Percentiles rank a stretch among this genome's conserved stretches.
Evolutionary conservation across 1,140 invertebrate species (phyloP).

Genomic region (Teleopsis dalmanni): DNA sequence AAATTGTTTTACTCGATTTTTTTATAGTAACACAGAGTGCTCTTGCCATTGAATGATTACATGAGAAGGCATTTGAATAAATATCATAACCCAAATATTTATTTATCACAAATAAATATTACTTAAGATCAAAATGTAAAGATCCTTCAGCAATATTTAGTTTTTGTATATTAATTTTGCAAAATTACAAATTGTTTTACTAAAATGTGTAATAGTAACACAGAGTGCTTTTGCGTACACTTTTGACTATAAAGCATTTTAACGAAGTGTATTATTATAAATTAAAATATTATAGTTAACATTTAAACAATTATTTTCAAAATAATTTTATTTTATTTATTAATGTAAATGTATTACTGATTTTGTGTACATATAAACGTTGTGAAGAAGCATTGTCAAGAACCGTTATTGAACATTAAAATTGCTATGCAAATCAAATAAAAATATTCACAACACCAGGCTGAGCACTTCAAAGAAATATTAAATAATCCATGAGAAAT

Average conservation of each 20-base stretch:
- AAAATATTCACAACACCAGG: too few relatives aligned
- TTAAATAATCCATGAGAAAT: too few relatives aligned
- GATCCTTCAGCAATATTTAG: not conserved
- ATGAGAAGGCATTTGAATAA: not conserved
- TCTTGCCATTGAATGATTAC: constrained; percentile 6
- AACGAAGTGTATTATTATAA: not conserved
- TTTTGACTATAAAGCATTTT: not conserved
- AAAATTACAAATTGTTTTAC: constrained; percentile 10
- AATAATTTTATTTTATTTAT: not conserved
- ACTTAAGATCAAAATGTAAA: not conserved
- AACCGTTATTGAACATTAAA: too few relatives aligned
- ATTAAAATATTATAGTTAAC: not conserved
- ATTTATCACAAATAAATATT: not conserved
- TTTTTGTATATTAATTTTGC: constrained; percentile 2
- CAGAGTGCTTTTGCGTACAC: constrained; percentile 5
- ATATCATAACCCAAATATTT: not conserved
- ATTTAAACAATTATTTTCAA: not conserved
- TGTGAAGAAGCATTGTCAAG: too few relatives aligned
- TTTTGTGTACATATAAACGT: not conserved
- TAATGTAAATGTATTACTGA: not conserved
- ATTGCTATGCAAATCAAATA: too few relatives aligned
- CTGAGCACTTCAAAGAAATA: too few relatives aligned
- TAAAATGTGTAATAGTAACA: constrained; percentile 5
- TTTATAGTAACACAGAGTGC: constrained; percentile 15
- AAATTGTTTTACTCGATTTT: constrained; percentile 12